Base-by-base conservation (phyloP, 2,888 invertebrate species). In the Cenopis cana region DNA sequence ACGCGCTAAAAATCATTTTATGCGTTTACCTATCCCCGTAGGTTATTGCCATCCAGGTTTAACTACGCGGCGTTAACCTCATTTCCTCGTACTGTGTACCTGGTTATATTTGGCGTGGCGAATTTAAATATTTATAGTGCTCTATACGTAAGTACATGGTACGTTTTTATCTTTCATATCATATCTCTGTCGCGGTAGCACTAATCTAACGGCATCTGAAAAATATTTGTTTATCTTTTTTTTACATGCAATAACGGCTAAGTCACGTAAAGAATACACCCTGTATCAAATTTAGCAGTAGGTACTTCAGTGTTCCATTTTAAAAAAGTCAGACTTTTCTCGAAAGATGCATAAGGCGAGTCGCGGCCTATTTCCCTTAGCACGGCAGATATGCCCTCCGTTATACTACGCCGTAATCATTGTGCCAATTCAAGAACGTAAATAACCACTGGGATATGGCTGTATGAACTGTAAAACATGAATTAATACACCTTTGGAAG, bases 1-100 rank as follows among this genome's bases (percentile, higher is more conserved):
- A 72, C 78, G 74, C 77, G 77, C 78, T 75, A 74, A 81, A 82
- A 82, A 82, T 79, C 79, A 77, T 77, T 74, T 76, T 77, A 81
- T 74, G 74, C 77, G 78, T 80, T 68, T 69, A 69, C 68, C 74
- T 74, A 69, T 68, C 67, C 67, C 68, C 68, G 72, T 72, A 61
- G 80, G 78, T 80, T 81, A 80, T 79, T 75, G 77, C 76, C 74
- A 61, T 62, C 74, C 76, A 73, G 76, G 76, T 79, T 80, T 75
- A 76, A 76, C 75, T 73, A 73, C 64, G 72, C 65, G 71, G 74
- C 54, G 49, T 74, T 67, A 61, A 71, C 71, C 71, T n/a, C 71
- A 24, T 60, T 67, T n/a, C 46, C 41, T 17, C 36, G 14, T n/a
- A 1, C 46, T 66, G 18, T 50, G 64, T 64, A 65, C 41, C 6